Percentiles rank a stretch among this genome's conserved stretches.
These are phyloP conservation scores for Anthoscopus minutus DNA, from an alignment of 2,113 vertebrate genomes.

Conservation along the genomic window DNA sequence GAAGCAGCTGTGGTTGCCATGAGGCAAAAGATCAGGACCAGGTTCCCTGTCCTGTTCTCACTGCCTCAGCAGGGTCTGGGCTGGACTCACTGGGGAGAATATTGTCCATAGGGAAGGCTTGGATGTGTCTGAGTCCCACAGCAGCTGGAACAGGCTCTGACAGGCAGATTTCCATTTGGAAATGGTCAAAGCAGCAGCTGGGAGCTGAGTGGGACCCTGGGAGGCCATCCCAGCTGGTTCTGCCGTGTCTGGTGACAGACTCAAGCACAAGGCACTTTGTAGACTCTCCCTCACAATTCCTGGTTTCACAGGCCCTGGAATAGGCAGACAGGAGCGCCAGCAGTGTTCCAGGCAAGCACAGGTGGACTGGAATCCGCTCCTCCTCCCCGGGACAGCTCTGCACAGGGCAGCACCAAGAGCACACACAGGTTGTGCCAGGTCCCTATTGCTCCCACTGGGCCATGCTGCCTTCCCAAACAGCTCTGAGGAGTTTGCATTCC, in stretches of 20 bases:
- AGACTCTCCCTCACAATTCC: not conserved
- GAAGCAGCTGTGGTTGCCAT: not conserved
- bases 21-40: not conserved
- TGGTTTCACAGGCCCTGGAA: not conserved
- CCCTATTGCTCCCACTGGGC: not conserved
- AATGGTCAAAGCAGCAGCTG: not conserved
- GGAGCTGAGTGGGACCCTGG: not conserved
- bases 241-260: fast-evolving
- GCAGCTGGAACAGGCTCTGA: not conserved
- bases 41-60: not conserved
- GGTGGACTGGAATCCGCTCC: not conserved
- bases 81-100: not conserved
- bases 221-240: not conserved
- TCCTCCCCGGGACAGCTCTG: not conserved
- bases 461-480: not conserved
- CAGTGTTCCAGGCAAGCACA: not conserved
- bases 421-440: not conserved
- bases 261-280: not conserved
- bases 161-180: not conserved
- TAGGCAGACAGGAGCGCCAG: not conserved
- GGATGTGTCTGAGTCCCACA: fast-evolving
- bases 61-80: not conserved
- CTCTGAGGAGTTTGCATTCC: not conserved
- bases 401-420: not conserved
- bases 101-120: fast-evolving